Evolutionary conservation across 2,797 vertebrate genomes (phyloP).

Genomic region (Mus minutoides): DNA sequence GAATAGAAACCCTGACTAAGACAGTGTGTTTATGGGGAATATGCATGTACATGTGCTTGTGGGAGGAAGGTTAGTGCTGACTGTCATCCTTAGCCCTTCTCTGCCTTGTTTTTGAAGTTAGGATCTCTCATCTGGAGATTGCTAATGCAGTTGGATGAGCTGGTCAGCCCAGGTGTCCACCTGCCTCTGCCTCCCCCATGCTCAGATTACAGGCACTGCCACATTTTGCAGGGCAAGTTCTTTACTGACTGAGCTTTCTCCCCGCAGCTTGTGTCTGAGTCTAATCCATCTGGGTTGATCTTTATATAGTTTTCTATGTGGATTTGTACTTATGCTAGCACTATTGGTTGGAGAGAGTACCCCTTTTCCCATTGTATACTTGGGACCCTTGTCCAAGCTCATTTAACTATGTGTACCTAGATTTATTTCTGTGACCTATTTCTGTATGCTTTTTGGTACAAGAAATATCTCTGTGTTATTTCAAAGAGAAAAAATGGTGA

Average conservation of each 20-base stretch:
- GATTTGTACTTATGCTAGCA: neutral
- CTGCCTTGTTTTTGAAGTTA: neutral
- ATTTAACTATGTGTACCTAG: neutral
- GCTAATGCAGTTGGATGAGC: neutral
- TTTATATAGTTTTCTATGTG: neutral
- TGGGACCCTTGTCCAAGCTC: neutral
- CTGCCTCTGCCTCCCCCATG: neutral
- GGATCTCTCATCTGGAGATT: neutral
- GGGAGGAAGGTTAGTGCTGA: neutral
- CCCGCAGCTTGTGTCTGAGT: neutral
- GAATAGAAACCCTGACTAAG: no score
- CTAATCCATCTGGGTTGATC: neutral
- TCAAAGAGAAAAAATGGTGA: constrained; percentile 21
- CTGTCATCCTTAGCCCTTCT: neutral
- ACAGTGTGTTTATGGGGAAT: neutral
- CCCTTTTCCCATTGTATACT: neutral
- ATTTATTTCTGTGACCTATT: neutral
- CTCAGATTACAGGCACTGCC: neutral
- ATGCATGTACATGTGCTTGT: no score
- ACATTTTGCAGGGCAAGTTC: neutral
- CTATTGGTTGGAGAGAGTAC: neutral
- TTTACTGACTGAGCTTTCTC: neutral
- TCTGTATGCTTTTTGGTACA: neutral
- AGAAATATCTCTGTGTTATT: neutral
- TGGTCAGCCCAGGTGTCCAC: no score